A percentile compares a stretch with the other conserved stretches of the same genome.
These are phyloP conservation scores for Drosophila baimaii DNA, from an alignment of 1,140 invertebrate species.

Conservation along the genomic window DNA sequence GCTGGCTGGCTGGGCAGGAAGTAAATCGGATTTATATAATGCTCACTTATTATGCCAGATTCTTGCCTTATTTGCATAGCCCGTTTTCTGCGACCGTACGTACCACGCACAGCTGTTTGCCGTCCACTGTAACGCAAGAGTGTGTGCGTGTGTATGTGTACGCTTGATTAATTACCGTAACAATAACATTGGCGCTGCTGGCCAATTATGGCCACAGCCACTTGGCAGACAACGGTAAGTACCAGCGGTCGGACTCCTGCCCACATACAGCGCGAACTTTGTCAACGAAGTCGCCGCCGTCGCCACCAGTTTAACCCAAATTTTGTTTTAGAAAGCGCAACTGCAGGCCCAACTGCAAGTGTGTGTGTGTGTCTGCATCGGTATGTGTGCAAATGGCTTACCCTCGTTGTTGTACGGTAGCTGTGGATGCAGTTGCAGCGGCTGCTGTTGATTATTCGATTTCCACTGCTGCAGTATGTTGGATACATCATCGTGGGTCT, in stretches of 20 bases:
- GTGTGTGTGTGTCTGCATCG: constrained; percentile 29
- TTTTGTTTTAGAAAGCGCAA: constrained; percentile 72
- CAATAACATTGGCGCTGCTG: constrained; percentile 52
- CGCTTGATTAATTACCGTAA: constrained; percentile 60
- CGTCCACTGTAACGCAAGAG: neutral
- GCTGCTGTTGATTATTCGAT: constrained; percentile 73
- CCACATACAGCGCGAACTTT: constrained; percentile 51
- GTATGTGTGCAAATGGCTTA: constrained; percentile 51
- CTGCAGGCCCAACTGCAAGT: constrained; percentile 42
- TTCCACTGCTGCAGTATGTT: constrained; percentile 83
- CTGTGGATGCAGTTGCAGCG: constrained; percentile 49
- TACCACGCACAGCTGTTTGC: constrained; percentile 64
- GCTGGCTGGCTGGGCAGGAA: constrained; percentile 37
- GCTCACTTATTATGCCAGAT: constrained; percentile 36
- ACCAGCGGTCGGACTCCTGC: constrained; percentile 31
- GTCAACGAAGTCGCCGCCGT: constrained; percentile 52
- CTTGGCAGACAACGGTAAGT: constrained; percentile 47
- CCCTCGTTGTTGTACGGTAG: constrained; percentile 64
- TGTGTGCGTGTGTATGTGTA: constrained; percentile 15
- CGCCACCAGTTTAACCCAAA: constrained; percentile 67
- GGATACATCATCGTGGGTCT: constrained; percentile 80
- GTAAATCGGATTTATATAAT: constrained; percentile 45
- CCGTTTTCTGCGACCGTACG: constrained; percentile 37
- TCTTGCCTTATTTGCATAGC: constrained; percentile 59
- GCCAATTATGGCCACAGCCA: constrained; percentile 61